These are phyloP conservation scores for Molothrus ater DNA, from an alignment of 2,797 vertebrate species.

Conservation along the genomic window DNA sequence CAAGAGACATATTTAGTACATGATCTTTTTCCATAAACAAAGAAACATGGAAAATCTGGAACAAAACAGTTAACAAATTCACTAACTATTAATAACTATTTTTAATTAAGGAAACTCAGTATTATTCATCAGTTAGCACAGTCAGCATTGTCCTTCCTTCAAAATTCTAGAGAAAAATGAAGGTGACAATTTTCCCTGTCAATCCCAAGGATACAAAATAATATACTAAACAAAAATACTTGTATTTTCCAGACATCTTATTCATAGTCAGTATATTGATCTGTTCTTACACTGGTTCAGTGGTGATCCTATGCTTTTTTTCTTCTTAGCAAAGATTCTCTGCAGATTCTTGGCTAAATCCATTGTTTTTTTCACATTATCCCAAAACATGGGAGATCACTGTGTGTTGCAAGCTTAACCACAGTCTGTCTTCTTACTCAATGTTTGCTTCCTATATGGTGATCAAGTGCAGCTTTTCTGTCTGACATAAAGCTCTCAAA, in stretches of 20 bases:
- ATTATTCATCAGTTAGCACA: background rate
- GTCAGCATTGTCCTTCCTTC: background rate
- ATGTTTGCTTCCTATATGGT: background rate
- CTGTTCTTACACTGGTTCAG: background rate
- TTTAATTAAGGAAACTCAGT: background rate
- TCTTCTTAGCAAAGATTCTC: background rate
- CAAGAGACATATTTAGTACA: background rate
- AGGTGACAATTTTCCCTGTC: background rate
- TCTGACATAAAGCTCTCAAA: conserved; percentile 36
- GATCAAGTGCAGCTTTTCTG: background rate
- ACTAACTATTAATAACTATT: background rate
- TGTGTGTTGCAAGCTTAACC: background rate
- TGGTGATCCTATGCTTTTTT: background rate
- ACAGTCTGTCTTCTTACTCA: background rate
- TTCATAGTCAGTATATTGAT: background rate
- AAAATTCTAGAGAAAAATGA: background rate
- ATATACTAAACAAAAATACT: background rate
- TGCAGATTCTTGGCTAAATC: background rate
- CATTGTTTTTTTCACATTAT: background rate
- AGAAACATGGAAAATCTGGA: background rate
- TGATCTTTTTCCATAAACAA: conserved; percentile 21
- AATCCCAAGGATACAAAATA: background rate
- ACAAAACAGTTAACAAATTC: background rate
- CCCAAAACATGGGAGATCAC: background rate
- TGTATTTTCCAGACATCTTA: background rate